phyloP scores from a whole-genome alignment of 2,113 vertebrate species.

The Centropus unirufus region DNA sequence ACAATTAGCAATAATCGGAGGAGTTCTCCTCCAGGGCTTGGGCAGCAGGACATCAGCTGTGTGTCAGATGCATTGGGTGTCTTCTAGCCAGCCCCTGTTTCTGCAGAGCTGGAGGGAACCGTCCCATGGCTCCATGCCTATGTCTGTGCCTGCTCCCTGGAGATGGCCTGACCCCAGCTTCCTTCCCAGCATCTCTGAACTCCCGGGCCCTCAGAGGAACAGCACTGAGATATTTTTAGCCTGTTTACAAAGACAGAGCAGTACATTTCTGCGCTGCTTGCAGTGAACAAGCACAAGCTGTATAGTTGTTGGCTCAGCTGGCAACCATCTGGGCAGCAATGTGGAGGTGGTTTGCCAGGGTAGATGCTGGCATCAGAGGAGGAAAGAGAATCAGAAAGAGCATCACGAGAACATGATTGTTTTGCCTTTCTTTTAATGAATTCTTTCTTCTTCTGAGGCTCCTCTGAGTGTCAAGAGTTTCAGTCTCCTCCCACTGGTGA shows the following conservation, averaged over 20 bases:
- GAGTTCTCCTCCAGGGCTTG: rapidly evolving
- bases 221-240: constrained; percentile 34
- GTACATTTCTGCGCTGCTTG: background rate
- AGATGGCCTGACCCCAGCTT: background rate
- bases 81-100: background rate
- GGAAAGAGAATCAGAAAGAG: background rate
- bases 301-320: background rate
- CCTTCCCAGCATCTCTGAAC: constrained; percentile 50
- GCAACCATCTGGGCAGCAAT: background rate
- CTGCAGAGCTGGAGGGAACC: rapidly evolving
- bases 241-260: constrained; percentile 49
- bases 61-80: background rate
- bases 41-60: background rate
- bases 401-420: background rate
- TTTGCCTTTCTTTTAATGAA: background rate
- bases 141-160: background rate
- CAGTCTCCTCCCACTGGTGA: rapidly evolving
- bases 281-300: background rate
- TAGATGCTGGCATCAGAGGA: background rate
- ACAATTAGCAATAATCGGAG: background rate
- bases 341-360: background rate
- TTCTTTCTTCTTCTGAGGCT: background rate
- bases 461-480: background rate
- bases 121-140: background rate
- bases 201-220: background rate